phyloP scores from a whole-genome alignment of 2,888 invertebrate genomes.

The Cheilosia vulpina region DNA sequence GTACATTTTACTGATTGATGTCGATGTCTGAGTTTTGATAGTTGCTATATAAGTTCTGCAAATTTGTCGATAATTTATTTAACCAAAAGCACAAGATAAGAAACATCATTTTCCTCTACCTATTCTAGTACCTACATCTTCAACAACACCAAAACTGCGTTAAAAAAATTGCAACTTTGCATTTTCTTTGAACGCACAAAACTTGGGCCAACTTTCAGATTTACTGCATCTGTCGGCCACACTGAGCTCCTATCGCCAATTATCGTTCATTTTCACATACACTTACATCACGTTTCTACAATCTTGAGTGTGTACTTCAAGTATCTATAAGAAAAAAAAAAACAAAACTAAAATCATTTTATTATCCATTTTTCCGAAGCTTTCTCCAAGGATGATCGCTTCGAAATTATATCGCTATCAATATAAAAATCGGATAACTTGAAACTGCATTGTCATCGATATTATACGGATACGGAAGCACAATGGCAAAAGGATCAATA shows the following conservation, averaged over 20 bases:
- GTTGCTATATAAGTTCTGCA: no score
- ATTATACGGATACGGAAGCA: conserved; percentile 1
- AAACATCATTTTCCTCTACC: no score
- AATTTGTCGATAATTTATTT: no score
- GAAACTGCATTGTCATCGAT: conserved; percentile 58
- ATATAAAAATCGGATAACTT: conserved; percentile 49
- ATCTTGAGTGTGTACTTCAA: conserved; percentile 21
- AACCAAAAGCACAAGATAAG: no score
- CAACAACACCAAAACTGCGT: no score
- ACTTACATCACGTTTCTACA: not conserved
- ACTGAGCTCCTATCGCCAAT: not conserved
- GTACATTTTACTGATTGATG: no score
- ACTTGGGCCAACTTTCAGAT: not conserved
- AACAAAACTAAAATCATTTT: not conserved
- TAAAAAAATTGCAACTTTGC: not conserved
- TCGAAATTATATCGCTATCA: conserved; percentile 53
- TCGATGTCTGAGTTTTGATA: no score
- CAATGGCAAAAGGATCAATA: conserved; percentile 10
- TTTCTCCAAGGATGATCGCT: conserved; percentile 40
- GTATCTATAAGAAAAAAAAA: conserved; percentile 1
- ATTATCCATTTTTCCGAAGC: conserved; percentile 5
- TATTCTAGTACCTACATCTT: no score
- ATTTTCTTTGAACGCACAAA: not conserved
- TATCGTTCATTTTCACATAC: conserved; percentile 4
- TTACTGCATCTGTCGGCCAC: not conserved